Conservation (phyloP, 1,140 invertebrate genomes). For the Sycophila sp. region DNA sequence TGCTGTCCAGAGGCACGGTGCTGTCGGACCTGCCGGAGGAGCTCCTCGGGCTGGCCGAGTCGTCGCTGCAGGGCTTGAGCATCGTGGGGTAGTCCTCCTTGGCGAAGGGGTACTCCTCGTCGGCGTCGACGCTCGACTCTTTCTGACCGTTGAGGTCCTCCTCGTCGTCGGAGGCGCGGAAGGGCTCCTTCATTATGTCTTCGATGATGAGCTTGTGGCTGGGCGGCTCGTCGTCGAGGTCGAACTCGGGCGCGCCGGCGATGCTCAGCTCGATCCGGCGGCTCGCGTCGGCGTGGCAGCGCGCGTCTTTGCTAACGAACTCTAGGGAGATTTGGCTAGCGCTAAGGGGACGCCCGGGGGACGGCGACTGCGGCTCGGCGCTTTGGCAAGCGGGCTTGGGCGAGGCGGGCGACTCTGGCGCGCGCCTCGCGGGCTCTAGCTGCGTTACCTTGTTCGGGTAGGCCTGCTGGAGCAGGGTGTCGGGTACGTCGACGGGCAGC, state of each 20-base stretch:
- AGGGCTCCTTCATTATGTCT: conserved; percentile 40
- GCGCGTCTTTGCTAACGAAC: conserved; percentile 54
- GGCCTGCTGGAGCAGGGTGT: conserved; percentile 92
- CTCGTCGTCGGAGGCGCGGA: conserved; percentile 1
- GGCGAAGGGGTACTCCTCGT: conserved; percentile 63
- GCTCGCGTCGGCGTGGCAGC: conserved; percentile 53
- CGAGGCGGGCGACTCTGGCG: conserved; percentile 37
- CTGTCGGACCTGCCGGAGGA: conserved; percentile 62
- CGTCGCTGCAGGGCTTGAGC: conserved; percentile 63
- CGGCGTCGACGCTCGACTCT: conserved; percentile 58
- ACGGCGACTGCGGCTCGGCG: conserved; percentile 28
- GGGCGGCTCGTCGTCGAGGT: conserved; percentile 46
- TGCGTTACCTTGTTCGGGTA: conserved; percentile 84
- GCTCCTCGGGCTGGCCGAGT: conserved; percentile 62
- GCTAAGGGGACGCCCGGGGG: conserved; percentile 49
- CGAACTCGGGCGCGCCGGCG: conserved; percentile 45
- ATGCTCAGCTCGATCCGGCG: conserved; percentile 27
- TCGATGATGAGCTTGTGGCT: conserved; percentile 61
- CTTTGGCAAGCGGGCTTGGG: conserved; percentile 30
- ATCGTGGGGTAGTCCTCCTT: conserved; percentile 65
- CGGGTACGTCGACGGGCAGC: conserved; percentile 98
- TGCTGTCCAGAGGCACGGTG: conserved; percentile 57
- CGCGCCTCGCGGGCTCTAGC: conserved; percentile 70
- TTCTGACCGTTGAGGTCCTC: conserved; percentile 43
- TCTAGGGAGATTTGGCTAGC: conserved; percentile 62